phyloP scores from a whole-genome alignment of 2,888 invertebrate genomes.

The Pristionchus japonicus region DNA sequence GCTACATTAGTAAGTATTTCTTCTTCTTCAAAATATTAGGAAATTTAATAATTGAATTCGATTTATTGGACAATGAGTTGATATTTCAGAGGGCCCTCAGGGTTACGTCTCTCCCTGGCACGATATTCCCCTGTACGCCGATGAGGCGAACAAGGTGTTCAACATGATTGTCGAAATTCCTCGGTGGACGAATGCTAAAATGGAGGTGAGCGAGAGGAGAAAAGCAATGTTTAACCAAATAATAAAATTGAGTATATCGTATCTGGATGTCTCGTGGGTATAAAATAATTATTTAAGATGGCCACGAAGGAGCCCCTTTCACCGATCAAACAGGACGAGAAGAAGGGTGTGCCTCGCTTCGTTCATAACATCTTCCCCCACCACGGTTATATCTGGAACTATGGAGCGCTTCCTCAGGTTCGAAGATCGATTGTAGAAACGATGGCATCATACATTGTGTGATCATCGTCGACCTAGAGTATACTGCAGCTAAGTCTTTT shows the following conservation, averaged over 20 bases:
- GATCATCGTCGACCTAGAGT: too few relatives aligned
- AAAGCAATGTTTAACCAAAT: too few relatives aligned
- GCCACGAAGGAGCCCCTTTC: slow-evolving; percentile 89
- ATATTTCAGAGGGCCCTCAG: slow-evolving; percentile 75
- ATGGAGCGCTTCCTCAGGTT: slow-evolving; percentile 96
- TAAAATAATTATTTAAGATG: slow-evolving; percentile 77
- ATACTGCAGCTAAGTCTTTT: too few relatives aligned
- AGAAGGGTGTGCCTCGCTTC: slow-evolving; percentile 93
- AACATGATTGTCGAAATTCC: slow-evolving; percentile 99
- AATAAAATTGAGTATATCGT: too few relatives aligned
- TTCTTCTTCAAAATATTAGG: background rate
- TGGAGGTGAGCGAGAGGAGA: slow-evolving; percentile 86
- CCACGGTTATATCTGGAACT: slow-evolving; percentile 99
- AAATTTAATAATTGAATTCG: background rate
- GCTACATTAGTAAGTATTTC: slow-evolving; percentile 87
- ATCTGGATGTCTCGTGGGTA: too few relatives aligned
- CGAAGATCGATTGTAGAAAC: too few relatives aligned
- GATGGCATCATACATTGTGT: too few relatives aligned
- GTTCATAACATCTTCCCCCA: slow-evolving; percentile 98
- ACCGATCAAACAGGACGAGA: slow-evolving; percentile 98
- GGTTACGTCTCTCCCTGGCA: slow-evolving; percentile 94
- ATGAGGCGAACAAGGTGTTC: slow-evolving; percentile 82
- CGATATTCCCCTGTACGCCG: slow-evolving; percentile 92
- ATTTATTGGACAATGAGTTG: background rate
- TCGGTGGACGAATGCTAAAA: slow-evolving; percentile 99